Base-by-base conservation (phyloP, 2,797 vertebrate species). In the Enteromius argenteus region DNA sequence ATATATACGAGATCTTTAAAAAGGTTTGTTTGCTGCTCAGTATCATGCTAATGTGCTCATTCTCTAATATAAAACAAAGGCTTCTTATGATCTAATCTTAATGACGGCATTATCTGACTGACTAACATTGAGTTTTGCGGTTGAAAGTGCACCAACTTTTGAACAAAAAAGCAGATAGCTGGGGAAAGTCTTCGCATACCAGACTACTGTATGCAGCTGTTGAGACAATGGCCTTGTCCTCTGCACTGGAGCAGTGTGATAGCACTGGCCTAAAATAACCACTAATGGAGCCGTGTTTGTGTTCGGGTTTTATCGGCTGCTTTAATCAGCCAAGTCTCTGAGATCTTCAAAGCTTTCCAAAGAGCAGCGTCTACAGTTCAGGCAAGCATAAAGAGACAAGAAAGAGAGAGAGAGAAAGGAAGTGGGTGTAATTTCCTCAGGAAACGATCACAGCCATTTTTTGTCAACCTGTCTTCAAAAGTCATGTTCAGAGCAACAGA, bases 341-440 rank as follows among this genome's bases (percentile, higher is more conserved):
- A 87, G 89, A 91, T 90, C 88, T 79, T 85, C 35, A 37, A n/a
- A 89, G 71, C 83, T 85, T 80, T 80, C 51, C 51, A 30, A 82
- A 78, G 68, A 79, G 14, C 68, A 51, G 23, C 32, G 86, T 86
- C 91, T 87, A 73, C 42, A 90, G 85, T 42, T 72, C 85, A 39
- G 82, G 32, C 76, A 37, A 69, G 27, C 60, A 62, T 42, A 69
- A 53, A 72, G 35, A 66, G 27, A 78, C 19, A n/a, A 51, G 46
- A 21, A 2, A 39, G 23, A 90, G 84, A 90, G 87, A 92, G 87
- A 92, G 87, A 93, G 93, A 91, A 92, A 93, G 95, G 95, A 96
- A 95, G 93, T 94, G 93, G 95, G 94, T 92, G 95, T 95, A 93
- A 94, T 95, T 95, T 96, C 95, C 94, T 95, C 92, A 94, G 94